Evolutionary conservation across 1,140 invertebrate genomes (phyloP).

Genomic region (Drosophila lowei): DNA sequence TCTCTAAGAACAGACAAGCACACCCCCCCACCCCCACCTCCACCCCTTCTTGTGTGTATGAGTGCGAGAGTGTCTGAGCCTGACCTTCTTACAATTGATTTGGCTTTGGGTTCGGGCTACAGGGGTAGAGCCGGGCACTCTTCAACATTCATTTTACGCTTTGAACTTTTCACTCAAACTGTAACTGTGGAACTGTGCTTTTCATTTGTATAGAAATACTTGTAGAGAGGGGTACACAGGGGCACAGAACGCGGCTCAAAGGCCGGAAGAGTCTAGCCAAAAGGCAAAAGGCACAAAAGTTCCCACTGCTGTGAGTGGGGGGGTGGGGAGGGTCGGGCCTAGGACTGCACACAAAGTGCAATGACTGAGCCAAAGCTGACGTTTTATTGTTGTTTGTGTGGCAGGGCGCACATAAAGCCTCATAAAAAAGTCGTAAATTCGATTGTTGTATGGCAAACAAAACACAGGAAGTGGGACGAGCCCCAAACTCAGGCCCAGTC

Average conservation of each 20-base stretch:
- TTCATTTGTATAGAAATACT: constrained; percentile 35
- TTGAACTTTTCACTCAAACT: constrained; percentile 67
- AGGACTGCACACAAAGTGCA: constrained; percentile 66
- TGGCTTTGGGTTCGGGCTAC: constrained; percentile 29
- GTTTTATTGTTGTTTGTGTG: constrained; percentile 70
- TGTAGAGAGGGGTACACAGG: not conserved
- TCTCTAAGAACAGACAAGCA: too few relatives aligned
- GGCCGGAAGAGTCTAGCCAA: constrained; percentile 72
- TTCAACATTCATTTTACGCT: constrained; percentile 58
- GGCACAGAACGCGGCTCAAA: constrained; percentile 51
- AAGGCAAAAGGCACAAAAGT: constrained; percentile 68
- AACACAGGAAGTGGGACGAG: constrained; percentile 70
- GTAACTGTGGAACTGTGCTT: constrained; percentile 60
- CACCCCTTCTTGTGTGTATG: not conserved
- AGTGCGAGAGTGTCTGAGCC: constrained; percentile 19
- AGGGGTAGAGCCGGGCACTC: constrained; percentile 24
- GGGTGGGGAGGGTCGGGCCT: constrained; percentile 1
- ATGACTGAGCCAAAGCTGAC: constrained; percentile 73
- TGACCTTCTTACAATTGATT: constrained; percentile 78
- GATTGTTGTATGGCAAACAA: constrained; percentile 78
- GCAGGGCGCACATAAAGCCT: constrained; percentile 67
- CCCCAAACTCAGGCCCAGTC: constrained; percentile 22
- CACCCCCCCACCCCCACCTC: too few relatives aligned
- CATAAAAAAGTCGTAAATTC: constrained; percentile 80
- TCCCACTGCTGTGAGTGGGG: constrained; percentile 8